Percentiles rank a stretch among this genome's conserved stretches.
phyloP scores from a whole-genome alignment of 2,888 invertebrate species.

The Molorchus minor region DNA sequence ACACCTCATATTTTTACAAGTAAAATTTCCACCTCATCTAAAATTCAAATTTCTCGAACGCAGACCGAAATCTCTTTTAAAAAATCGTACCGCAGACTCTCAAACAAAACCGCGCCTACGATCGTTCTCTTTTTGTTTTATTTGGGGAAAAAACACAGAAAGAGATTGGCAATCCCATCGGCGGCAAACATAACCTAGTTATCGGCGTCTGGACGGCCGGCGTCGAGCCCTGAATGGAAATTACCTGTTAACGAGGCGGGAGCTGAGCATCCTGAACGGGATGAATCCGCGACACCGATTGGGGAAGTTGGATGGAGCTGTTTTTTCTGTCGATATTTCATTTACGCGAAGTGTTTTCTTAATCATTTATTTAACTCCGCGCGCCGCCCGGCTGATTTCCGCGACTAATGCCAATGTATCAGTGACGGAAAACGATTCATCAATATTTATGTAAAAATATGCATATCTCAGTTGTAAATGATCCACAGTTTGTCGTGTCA shows the following conservation, averaged over 20 bases:
- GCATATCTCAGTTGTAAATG: no score
- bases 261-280: conserved; percentile 24
- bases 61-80: not conserved
- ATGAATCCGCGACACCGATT: conserved; percentile 31
- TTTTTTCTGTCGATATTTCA: no score
- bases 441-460: no score
- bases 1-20: not conserved
- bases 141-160: not conserved
- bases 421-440: no score
- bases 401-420: no score
- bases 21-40: not conserved
- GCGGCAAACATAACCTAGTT: conserved; percentile 44
- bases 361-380: no score
- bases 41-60: not conserved
- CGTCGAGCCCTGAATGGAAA: conserved; percentile 43
- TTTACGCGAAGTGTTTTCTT: no score
- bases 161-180: conserved; percentile 18
- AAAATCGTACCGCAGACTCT: not conserved
- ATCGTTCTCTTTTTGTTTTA: not conserved
- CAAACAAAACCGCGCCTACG: not conserved
- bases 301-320: no score
- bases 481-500: no score
- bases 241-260: conserved; percentile 45
- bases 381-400: no score
- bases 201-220: conserved; percentile 42